Base-by-base conservation (phyloP, 1,140 invertebrate species). In the Cataglyphis hispanica region DNA sequence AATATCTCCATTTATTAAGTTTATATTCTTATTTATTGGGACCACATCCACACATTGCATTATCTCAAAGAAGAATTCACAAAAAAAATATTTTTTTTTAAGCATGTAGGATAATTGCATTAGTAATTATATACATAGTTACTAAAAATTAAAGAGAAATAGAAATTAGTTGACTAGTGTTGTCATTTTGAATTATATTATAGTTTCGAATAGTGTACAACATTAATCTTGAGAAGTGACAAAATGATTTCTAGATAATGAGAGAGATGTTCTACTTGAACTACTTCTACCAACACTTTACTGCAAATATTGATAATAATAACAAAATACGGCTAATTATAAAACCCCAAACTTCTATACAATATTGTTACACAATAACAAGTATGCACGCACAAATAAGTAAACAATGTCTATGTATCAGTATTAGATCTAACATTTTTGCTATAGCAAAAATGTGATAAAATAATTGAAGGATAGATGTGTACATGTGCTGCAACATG, bases 11-110 rank as follows among this genome's bases (percentile, higher is more conserved):
- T 87, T 34, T 22, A 60, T 74, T 66, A 53, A 85, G 19, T 19
- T 77, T 70, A 31, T 74, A 75, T 19, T 34, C 77, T 87, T 76
- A 76, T 86, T 89, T 89, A 76, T 80, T 72, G 81, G 81, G 81
- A 81, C 69, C 86, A 89, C 81, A 89, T 46, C 19, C 25, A 50
- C 13, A 50, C 46, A 83, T 43, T 81, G 27, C 84, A 37, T 61
- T 40, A 72, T 10, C 50, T 34, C 76, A 46, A 58, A 58, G 34
- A 37, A 58, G 43, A 16, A 50, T 64, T 69, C 13, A 66, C 64
- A 63, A 64, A 19, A n/a, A 78, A 25, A 37, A 78, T 78, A 31
- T 67, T 50, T 53, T 53, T 10, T 10, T 64, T 53, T 77, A n/a
- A 43, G 46, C n/a, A 13, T 66, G 16, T 16, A 66, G 16, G 13